These are phyloP conservation scores for Prorops nasuta DNA, from an alignment of 1,140 invertebrate species.

Conservation along the genomic window DNA sequence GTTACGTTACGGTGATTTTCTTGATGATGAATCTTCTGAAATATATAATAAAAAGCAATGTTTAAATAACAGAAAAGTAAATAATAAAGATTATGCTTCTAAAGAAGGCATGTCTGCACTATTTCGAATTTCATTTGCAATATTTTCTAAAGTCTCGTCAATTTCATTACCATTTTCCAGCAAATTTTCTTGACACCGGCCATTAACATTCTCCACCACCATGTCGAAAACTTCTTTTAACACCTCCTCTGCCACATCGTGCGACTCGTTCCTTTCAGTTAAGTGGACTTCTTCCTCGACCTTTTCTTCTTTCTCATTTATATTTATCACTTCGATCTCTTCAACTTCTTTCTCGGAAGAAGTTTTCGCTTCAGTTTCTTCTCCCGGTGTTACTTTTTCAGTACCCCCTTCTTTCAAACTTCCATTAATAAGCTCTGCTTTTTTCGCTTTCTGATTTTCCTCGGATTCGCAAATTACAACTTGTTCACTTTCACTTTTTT, in stretches of 20 bases:
- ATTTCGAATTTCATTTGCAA: slow-evolving; percentile 30
- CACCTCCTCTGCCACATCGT: slow-evolving; percentile 17
- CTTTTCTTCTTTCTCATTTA: too few relatives aligned
- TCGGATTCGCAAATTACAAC: too few relatives aligned
- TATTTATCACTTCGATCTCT: neutral
- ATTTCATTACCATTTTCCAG: neutral
- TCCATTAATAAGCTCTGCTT: neutral
- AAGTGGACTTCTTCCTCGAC: neutral
- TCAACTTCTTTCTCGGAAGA: neutral
- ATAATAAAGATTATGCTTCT: too few relatives aligned
- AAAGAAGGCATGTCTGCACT: slow-evolving; percentile 34
- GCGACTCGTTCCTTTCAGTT: slow-evolving; percentile 8
- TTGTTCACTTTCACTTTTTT: too few relatives aligned
- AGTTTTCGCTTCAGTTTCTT: neutral
- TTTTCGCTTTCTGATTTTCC: too few relatives aligned
- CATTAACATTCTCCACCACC: slow-evolving; percentile 14
- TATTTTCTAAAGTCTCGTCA: slow-evolving; percentile 28
- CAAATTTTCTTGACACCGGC: slow-evolving; percentile 10
- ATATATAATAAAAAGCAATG: too few relatives aligned
- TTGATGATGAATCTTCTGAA: too few relatives aligned
- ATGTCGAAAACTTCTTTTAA: slow-evolving; percentile 27
- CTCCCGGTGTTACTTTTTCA: neutral
- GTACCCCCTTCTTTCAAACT: neutral
- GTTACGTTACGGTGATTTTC: too few relatives aligned
- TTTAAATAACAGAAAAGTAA: too few relatives aligned